phyloP scores from a whole-genome alignment of 37 sponge, comb jelly and placozoan genomes.

The Corticium candelabrum region DNA sequence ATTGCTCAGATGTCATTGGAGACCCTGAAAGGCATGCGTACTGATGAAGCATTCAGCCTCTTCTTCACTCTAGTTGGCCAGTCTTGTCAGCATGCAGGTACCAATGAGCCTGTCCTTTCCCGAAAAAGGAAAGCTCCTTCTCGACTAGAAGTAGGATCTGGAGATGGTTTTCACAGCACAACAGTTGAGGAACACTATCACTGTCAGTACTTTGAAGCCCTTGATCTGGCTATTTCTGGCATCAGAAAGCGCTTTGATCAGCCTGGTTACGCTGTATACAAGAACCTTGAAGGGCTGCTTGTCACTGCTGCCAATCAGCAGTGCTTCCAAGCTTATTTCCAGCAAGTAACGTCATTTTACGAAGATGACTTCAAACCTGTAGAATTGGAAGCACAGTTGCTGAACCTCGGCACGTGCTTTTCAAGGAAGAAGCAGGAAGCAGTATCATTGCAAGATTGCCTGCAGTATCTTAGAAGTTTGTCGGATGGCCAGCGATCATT shows the following conservation, averaged over 20 bases:
- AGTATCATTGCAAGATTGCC: no score
- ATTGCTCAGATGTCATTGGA: conserved; percentile 47
- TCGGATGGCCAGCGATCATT: no score
- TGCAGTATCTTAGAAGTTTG: no score
- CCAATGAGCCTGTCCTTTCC: conserved; percentile 42
- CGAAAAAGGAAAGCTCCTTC: conserved; percentile 40
- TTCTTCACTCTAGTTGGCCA: conserved; percentile 36
- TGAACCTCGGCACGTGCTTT: no score
- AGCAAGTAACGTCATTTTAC: no score
- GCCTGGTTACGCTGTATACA: conserved; percentile 32
- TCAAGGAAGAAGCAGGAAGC: no score
- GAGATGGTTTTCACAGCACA: conserved; percentile 10
- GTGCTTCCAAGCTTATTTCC: no score
- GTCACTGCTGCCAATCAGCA: no score
- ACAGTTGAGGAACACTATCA: conserved; percentile 30
- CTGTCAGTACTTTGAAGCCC: conserved; percentile 34
- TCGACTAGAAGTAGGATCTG: conserved; percentile 41
- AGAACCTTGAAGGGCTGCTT: no score
- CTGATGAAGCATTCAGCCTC: conserved; percentile 37
- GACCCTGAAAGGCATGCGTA: conserved; percentile 40
- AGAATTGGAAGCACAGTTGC: no score
- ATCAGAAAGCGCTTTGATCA: conserved; percentile 51
- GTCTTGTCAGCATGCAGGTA: conserved; percentile 10
- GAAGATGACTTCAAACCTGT: no score
- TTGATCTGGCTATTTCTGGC: conserved; percentile 45